Conservation (phyloP, 2,113 vertebrate species). For the Nanorana parkeri region DNA sequence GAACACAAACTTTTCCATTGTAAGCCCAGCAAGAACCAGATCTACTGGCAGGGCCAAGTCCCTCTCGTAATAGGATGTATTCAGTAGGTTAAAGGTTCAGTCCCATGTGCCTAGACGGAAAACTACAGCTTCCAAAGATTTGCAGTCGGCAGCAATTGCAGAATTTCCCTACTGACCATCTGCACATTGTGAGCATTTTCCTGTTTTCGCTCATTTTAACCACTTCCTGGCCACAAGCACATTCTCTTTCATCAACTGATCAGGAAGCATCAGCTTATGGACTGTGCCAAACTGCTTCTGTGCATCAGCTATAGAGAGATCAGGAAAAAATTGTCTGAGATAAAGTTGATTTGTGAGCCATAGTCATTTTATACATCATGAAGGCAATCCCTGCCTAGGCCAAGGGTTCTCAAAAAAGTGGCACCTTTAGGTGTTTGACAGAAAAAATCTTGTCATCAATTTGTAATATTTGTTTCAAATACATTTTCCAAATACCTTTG, state of each 20-base stretch:
- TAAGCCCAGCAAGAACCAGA: background rate
- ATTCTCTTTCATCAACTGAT: background rate
- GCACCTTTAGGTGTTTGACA: too few relatives aligned
- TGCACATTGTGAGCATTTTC: background rate
- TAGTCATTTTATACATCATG: too few relatives aligned
- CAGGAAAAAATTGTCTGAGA: too few relatives aligned
- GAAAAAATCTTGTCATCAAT: too few relatives aligned
- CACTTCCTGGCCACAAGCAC: background rate
- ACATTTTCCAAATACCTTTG: too few relatives aligned
- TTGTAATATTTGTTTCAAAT: too few relatives aligned
- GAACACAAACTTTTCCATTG: constrained; percentile 15
- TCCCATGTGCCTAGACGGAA: background rate
- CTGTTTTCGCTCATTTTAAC: constrained; percentile 7
- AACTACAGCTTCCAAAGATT: background rate
- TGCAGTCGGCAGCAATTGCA: too few relatives aligned
- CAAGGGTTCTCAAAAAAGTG: too few relatives aligned
- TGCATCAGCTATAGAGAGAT: too few relatives aligned
- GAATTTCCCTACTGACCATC: background rate
- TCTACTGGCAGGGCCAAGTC: constrained; percentile 6
- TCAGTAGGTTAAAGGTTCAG: constrained; percentile 6
- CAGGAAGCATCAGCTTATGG: background rate
- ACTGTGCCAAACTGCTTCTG: too few relatives aligned
- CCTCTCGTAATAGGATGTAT: constrained; percentile 23
- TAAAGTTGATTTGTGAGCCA: too few relatives aligned
- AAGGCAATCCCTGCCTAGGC: too few relatives aligned